A percentile compares a stretch with the other conserved stretches of the same genome.
phyloP scores from a whole-genome alignment of 2,797 vertebrate species.

The Chloroceryle inda region DNA sequence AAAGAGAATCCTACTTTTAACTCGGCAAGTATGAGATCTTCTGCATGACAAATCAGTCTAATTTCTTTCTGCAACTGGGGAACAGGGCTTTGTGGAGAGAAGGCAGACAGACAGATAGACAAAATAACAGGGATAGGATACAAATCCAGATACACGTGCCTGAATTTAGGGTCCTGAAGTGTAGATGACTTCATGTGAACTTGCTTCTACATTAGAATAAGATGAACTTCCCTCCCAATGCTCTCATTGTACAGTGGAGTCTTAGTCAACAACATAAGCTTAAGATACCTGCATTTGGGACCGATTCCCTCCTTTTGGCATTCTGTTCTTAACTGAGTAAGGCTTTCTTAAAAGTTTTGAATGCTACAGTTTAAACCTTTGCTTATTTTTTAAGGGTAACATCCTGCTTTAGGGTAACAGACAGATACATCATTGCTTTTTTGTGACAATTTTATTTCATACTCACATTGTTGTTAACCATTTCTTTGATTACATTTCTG shows the following conservation, averaged over 20 bases:
- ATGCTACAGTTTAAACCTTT: not conserved
- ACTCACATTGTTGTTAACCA: not conserved
- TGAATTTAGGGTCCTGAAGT: not conserved
- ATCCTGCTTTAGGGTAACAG: not conserved
- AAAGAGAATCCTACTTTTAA: not conserved
- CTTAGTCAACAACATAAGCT: not conserved
- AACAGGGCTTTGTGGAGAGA: not conserved
- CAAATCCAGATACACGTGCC: not conserved
- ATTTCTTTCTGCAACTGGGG: not conserved
- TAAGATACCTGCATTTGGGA: not conserved
- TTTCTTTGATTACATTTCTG: not conserved
- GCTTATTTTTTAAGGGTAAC: not conserved
- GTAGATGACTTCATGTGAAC: not conserved
- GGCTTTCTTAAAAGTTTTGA: not conserved
- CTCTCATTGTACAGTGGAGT: not conserved
- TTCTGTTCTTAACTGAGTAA: not conserved
- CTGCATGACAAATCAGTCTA: not conserved
- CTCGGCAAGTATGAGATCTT: not conserved
- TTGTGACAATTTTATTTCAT: not conserved
- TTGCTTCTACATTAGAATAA: not conserved
- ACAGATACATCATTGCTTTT: not conserved
- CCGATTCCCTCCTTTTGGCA: not conserved
- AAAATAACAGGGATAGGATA: not conserved
- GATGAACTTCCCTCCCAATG: not conserved
- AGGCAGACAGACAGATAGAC: not conserved